A percentile compares a stretch with the other conserved stretches of the same genome.
Conservation (phyloP, 2,888 invertebrate species). For the Coleophora deauratella region DNA sequence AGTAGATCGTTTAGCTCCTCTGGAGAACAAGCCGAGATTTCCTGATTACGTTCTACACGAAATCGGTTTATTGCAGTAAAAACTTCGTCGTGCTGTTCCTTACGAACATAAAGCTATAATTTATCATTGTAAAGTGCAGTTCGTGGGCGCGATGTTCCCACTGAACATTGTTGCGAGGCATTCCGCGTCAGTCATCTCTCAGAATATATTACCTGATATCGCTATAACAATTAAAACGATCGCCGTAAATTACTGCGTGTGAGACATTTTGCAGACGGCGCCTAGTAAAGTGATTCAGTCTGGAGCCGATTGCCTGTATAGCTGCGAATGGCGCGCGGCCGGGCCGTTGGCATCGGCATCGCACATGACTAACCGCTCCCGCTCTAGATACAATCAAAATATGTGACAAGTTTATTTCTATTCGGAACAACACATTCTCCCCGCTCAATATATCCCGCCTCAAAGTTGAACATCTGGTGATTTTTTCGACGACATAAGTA, state of each 20-base stretch:
- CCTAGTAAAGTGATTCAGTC: conserved; percentile 68
- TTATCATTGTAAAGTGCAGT: no score
- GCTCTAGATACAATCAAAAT: conserved; percentile 74
- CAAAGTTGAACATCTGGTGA: conserved; percentile 68
- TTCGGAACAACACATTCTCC: conserved; percentile 68
- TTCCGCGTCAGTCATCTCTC: conserved; percentile 1
- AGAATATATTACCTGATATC: conserved; percentile 2
- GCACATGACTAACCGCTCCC: conserved; percentile 69
- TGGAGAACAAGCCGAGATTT: no score
- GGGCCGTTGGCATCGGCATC: conserved; percentile 69
- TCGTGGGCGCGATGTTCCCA: no score
- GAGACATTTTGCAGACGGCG: conserved; percentile 74
- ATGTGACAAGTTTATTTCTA: conserved; percentile 75
- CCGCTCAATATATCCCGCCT: conserved; percentile 64
- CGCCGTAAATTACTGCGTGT: conserved; percentile 50
- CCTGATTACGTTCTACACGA: no score
- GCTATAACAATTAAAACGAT: conserved; percentile 25
- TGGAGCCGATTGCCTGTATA: conserved; percentile 68
- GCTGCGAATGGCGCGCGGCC: conserved; percentile 46
- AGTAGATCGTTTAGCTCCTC: conserved; percentile 3
- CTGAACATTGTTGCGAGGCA: not conserved
- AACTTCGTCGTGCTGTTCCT: no score
- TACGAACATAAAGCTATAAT: no score
- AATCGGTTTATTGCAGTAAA: no score
- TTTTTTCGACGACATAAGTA: conserved; percentile 71